Percentiles rank a stretch among this genome's conserved stretches.
Conservation (phyloP, 1,140 invertebrate species). For the Leguminivora glycinivorella region DNA sequence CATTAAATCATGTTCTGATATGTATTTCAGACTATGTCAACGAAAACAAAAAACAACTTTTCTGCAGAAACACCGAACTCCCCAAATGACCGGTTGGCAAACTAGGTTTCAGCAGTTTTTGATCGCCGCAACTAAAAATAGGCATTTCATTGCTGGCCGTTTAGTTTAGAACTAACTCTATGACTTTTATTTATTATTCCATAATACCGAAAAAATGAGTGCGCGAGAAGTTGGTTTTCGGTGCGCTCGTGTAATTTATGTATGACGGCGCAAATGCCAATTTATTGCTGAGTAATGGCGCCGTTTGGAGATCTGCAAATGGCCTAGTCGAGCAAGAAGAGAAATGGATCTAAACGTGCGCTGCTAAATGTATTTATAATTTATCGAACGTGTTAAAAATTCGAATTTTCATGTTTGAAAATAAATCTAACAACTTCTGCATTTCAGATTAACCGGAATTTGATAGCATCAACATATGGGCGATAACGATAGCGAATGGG, state of each 20-base stretch:
- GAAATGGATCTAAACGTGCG: slow-evolving; percentile 70
- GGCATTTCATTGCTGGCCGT: background rate
- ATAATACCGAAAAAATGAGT: slow-evolving; percentile 63
- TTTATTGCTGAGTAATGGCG: slow-evolving; percentile 79
- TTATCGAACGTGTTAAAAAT: slow-evolving; percentile 68
- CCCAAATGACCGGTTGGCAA: background rate
- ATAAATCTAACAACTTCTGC: slow-evolving; percentile 15
- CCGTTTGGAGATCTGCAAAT: slow-evolving; percentile 77
- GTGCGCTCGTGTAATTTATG: slow-evolving; percentile 74
- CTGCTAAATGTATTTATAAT: slow-evolving; percentile 76
- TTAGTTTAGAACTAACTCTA: slow-evolving; percentile 12
- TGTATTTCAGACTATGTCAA: no score
- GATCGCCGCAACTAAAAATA: background rate
- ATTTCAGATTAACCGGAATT: background rate
- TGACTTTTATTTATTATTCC: slow-evolving; percentile 24
- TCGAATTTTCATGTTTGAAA: slow-evolving; percentile 55
- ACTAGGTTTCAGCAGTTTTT: background rate
- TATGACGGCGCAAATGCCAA: slow-evolving; percentile 78
- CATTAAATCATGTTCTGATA: no score
- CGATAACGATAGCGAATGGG: background rate
- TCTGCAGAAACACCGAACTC: background rate
- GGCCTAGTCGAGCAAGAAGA: slow-evolving; percentile 74
- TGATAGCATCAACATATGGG: slow-evolving; percentile 5
- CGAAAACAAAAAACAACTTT: background rate
- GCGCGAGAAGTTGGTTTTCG: slow-evolving; percentile 70